Evolutionary conservation across 1,140 invertebrate genomes (phyloP), one percentile per base, ranked within the genome.

Genomic region (Watersipora subatra): DNA sequence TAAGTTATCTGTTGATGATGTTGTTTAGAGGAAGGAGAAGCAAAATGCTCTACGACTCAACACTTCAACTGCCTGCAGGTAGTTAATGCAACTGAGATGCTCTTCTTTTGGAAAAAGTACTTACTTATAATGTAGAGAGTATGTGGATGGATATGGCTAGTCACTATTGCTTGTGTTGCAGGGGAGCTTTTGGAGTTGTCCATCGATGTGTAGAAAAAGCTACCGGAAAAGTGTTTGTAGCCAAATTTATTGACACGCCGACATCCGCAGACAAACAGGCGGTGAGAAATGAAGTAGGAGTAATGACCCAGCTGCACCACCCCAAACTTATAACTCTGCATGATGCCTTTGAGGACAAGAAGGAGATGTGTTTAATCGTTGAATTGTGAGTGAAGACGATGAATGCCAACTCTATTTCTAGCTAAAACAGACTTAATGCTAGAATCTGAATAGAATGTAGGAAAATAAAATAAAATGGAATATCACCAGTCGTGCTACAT

Each of bases 251-350:
- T 72, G 93, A 93, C 1, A 93, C 94, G 19, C 88, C 92, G 0
- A 91, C 93, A 73, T 87, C 90, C 19, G 89, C 92, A 85, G 96
- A 99, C 79, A 99, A 97, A 76, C 90, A 94, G 74, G 84, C 97
- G 0, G 97, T 99, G 64, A 87, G 91, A 68, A 93, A 97, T 73
- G 97, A 99, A 83, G 98, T 99, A 69, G 93, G 97, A 75, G 93
- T 97, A 59, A 99, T 99, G 95, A 98, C 97, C 79, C 92, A 97
- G 73, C 80, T 99, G 1, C 93, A 98, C 81, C 96, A 99, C 84
- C 88, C 88, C 57, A 97, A 97, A 80, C 83, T 99, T 25, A 96
- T 99, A 71, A 96, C 97, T 75, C 82, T 99, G 0, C 95, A 99
- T 74, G 97, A 99, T 78, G 96, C 96, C 0, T 99, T 96, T 78